phyloP scores from a whole-genome alignment of 2,888 invertebrate genomes.

The Heterodera filipjevi region DNA sequence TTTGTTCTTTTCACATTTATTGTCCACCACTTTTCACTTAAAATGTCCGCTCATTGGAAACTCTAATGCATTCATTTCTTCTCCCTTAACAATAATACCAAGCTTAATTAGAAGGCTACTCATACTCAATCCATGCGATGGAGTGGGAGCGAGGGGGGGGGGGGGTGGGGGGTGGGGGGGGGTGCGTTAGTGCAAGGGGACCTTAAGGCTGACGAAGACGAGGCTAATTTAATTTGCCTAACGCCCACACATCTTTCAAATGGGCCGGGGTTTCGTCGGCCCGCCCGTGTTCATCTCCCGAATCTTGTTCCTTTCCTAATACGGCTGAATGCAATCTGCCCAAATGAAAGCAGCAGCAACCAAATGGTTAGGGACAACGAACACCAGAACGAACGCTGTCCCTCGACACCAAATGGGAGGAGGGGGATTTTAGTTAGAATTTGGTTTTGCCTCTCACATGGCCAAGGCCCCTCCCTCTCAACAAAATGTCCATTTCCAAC shows the following conservation, averaged over 20 bases:
- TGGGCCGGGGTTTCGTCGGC: slow-evolving; percentile 2
- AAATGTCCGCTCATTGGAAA: neutral
- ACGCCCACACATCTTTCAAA: slow-evolving; percentile 11
- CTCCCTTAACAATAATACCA: no score
- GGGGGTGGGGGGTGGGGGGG: neutral
- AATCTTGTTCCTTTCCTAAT: neutral
- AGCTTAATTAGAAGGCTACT: neutral
- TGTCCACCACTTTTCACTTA: no score
- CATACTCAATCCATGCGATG: neutral
- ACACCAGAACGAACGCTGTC: neutral
- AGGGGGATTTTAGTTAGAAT: neutral
- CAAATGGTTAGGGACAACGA: neutral
- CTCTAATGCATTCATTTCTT: neutral
- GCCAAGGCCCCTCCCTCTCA: neutral
- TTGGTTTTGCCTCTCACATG: neutral
- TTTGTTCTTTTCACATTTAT: no score
- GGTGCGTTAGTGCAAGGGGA: neutral
- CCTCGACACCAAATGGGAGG: no score
- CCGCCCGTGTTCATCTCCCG: neutral
- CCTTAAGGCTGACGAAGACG: neutral
- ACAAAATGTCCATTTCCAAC: neutral
- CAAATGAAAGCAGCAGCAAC: neutral
- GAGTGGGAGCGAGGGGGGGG: neutral
- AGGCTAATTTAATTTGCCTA: slow-evolving; percentile 9
- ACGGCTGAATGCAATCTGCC: slow-evolving; percentile 2